phyloP scores from a whole-genome alignment of 1,140 invertebrate genomes.

The Micrasema longulum region DNA sequence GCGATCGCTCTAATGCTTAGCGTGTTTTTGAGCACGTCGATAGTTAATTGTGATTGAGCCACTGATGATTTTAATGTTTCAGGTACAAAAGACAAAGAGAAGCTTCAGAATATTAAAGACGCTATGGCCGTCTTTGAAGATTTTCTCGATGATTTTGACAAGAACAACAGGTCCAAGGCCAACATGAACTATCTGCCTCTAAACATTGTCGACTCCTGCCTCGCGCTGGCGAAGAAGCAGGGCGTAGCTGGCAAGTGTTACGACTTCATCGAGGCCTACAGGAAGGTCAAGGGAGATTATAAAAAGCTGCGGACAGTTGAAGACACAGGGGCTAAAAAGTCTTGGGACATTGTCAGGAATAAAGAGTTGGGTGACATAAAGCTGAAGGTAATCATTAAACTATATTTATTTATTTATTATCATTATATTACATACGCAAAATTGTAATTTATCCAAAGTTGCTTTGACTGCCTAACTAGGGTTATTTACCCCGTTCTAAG shows the following conservation, averaged over 20 bases:
- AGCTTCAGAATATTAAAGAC: slow-evolving; percentile 75
- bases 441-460: too few species aligned
- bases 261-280: slow-evolving; percentile 69
- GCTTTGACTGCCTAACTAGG: too few species aligned
- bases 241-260: not conserved
- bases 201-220: slow-evolving; percentile 57
- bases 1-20: too few species aligned
- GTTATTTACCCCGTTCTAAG: too few species aligned
- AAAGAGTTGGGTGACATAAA: slow-evolving; percentile 68
- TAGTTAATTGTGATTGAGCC: too few species aligned
- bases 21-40: too few species aligned
- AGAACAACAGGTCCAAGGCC: slow-evolving; percentile 70
- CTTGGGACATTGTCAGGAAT: slow-evolving; percentile 76
- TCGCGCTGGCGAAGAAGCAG: slow-evolving; percentile 16
- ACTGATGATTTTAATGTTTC: slow-evolving; percentile 53
- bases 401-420: slow-evolving; percentile 11
- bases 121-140: slow-evolving; percentile 73
- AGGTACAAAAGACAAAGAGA: slow-evolving; percentile 75
- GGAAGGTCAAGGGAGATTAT: slow-evolving; percentile 72
- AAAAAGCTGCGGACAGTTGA: slow-evolving; percentile 73
- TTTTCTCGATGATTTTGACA: slow-evolving; percentile 74
- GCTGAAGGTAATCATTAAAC: slow-evolving; percentile 62
- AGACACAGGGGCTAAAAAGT: slow-evolving; percentile 66
- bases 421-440: too few species aligned
- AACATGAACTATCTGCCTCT: slow-evolving; percentile 72